Base-by-base conservation (phyloP, 2,888 invertebrate species). In the Drosophila melanosoma region DNA sequence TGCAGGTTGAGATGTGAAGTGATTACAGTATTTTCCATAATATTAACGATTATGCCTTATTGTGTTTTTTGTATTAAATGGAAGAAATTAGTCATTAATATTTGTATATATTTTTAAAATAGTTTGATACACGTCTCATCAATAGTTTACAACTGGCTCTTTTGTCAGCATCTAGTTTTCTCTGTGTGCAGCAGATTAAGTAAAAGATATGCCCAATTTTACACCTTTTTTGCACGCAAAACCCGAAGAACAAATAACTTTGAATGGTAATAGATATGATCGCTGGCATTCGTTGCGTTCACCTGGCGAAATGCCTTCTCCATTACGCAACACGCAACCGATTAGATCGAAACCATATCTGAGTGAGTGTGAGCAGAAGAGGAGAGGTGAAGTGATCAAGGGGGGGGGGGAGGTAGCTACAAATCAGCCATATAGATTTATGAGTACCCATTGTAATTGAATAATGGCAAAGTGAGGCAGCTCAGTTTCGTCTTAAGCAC, bases 331-430 rank as follows among this genome's bases (percentile, higher is more conserved):
- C 83, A 83, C 73, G 74, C 71, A 64, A 58, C 69, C 62, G 74
- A 77, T 80, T 75, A 83, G 84, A 83, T 82, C 72, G 58, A 61
- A 69, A 74, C 84, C 79, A 81, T 77, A 79, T 79, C 77, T 69
- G 74, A 42, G 62, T 29, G n/a, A 15, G 5, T n/a, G 32, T 38
- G n/a, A 2, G 53, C 23, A n/a, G 53, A 4, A 52, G 42, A 8
- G 23, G 33, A 7, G 12, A 1, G 23, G 6, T 3, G 40, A 1
- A 15, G 17, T 17, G 20, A 12, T 12, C 29, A 29, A 29, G 26
- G 26, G 29, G 29, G 49, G 32, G 57, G 17, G 8, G 23, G 29
- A 17, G 10, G 35, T n/a, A 17, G 32, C 51, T 56, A 61, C 49
- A 70, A 61, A 70, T 70, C 69, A 70, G 63, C 56, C 52, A 65